Conservation (phyloP, 2,797 vertebrate species). For the Lateolabrax maculatus region DNA sequence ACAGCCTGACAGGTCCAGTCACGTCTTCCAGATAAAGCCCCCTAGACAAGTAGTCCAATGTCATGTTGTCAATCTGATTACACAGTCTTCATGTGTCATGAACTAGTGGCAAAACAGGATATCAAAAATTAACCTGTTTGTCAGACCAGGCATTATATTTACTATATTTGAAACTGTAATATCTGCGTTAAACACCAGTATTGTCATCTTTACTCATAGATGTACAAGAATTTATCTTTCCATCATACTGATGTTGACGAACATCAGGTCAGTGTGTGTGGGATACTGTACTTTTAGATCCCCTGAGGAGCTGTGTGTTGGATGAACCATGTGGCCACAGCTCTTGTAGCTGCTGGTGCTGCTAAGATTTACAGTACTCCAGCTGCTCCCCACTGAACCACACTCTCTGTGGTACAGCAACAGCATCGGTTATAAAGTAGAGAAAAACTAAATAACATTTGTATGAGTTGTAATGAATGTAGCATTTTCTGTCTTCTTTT, state of each 20-base stretch:
- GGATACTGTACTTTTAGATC: slow-evolving; percentile 60
- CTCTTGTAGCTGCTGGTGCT: slow-evolving; percentile 70
- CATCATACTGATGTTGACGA: slow-evolving; percentile 36
- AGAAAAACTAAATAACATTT: slow-evolving; percentile 15
- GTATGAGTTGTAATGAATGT: not conserved
- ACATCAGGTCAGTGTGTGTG: slow-evolving; percentile 41
- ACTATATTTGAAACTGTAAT: not conserved
- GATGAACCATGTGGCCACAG: slow-evolving; percentile 65
- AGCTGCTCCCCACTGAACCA: slow-evolving; percentile 66
- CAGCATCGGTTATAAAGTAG: slow-evolving; percentile 26
- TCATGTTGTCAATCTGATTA: slow-evolving; percentile 85
- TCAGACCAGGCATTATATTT: slow-evolving; percentile 16
- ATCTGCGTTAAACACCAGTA: not conserved
- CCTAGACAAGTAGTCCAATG: slow-evolving; percentile 80
- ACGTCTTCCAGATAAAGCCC: slow-evolving; percentile 78
- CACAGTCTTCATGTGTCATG: slow-evolving; percentile 68
- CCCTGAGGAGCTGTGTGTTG: slow-evolving; percentile 44
- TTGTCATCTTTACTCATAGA: not conserved
- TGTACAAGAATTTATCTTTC: slow-evolving; percentile 10
- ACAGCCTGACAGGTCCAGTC: slow-evolving; percentile 81
- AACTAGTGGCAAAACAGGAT: slow-evolving; percentile 56
- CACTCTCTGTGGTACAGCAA: slow-evolving; percentile 23
- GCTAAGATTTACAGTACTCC: slow-evolving; percentile 66
- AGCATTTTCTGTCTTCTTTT: slow-evolving; percentile 18
- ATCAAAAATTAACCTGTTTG: slow-evolving; percentile 49